Evolutionary conservation across 2,113 vertebrate species (phyloP).

Genomic region (Diphyllodes magnificus): DNA sequence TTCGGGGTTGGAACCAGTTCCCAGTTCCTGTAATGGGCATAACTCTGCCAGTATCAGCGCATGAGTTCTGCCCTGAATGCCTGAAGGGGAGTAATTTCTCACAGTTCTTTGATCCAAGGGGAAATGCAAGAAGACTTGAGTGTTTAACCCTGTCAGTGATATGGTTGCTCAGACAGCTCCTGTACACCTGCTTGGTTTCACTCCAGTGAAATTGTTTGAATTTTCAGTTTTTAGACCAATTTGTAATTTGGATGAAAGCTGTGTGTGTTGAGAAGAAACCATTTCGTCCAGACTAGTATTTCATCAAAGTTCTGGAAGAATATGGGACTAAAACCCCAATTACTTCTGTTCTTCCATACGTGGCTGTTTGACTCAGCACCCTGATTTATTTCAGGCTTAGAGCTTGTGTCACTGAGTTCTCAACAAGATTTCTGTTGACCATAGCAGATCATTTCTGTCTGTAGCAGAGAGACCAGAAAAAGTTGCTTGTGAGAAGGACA

Average conservation of each 20-base stretch:
- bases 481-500: background rate
- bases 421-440: background rate
- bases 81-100: background rate
- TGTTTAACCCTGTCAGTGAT: background rate
- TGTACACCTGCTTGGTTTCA: background rate
- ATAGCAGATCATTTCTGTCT: background rate
- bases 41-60: rapidly evolving
- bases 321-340: background rate
- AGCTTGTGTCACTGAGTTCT: background rate
- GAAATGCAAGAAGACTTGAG: background rate
- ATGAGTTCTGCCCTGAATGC: background rate
- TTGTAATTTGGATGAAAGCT: background rate
- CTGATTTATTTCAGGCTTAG: background rate
- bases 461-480: background rate
- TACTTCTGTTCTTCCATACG: background rate
- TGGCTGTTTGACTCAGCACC: background rate
- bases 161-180: background rate
- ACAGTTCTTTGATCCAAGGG: background rate
- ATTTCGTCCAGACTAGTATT: background rate
- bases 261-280: background rate
- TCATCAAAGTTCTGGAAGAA: background rate
- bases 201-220: background rate
- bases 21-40: background rate
- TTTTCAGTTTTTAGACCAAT: background rate
- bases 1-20: background rate